phyloP scores from a whole-genome alignment of 2,888 invertebrate genomes.

The Carpatolechia fugitivella region DNA sequence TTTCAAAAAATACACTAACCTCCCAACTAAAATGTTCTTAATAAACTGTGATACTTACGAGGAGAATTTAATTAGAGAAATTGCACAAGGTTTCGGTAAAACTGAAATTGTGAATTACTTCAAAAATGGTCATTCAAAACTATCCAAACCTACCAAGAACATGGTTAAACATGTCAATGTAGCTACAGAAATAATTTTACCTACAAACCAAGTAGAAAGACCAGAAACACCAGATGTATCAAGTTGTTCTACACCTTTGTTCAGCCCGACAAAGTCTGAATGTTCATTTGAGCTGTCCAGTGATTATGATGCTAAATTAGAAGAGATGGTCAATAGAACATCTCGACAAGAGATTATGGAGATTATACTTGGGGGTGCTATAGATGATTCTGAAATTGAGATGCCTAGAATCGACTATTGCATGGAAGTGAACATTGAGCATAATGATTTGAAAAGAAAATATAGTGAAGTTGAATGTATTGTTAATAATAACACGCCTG shows the following conservation, averaged over 20 bases:
- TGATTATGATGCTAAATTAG: conserved; percentile 66
- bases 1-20: conserved; percentile 42
- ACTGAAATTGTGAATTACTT: conserved; percentile 60
- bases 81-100: conserved; percentile 45
- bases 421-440: conserved; percentile 51
- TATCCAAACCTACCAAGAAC: conserved; percentile 43
- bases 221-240: background rate
- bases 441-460: conserved; percentile 50
- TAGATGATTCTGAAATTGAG: conserved; percentile 48
- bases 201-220: conserved; percentile 28
- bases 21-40: conserved; percentile 47
- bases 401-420: conserved; percentile 64
- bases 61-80: conserved; percentile 57
- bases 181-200: conserved; percentile 53
- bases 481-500: conserved; percentile 56
- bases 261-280: conserved; percentile 69
- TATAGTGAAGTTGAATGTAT: conserved; percentile 46
- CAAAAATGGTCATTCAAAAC: conserved; percentile 58
- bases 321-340: conserved; percentile 68
- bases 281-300: conserved; percentile 66
- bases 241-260: conserved; percentile 28
- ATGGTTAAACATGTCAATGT: conserved; percentile 55
- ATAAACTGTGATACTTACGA: conserved; percentile 65
- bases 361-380: conserved; percentile 66
- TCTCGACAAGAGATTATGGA: conserved; percentile 73